phyloP scores from a whole-genome alignment of 2,113 vertebrate genomes.

The Scolopax mira region DNA sequence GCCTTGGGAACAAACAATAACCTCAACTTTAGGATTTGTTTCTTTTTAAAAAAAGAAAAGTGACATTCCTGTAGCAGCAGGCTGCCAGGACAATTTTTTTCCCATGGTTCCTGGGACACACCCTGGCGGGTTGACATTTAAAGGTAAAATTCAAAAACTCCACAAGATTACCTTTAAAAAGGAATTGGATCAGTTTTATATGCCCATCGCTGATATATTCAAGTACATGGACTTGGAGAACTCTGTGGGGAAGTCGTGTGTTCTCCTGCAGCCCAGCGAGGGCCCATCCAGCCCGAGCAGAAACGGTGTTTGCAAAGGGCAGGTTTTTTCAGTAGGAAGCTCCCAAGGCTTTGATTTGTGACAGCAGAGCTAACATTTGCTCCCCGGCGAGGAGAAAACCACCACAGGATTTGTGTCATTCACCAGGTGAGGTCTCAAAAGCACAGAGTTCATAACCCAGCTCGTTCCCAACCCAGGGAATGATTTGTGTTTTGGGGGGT shows the following conservation, averaged over 20 bases:
- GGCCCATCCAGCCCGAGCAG: accelerated
- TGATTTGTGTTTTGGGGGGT: neutral
- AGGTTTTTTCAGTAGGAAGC: neutral
- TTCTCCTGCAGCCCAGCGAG: neutral
- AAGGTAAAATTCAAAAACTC: neutral
- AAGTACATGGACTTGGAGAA: accelerated
- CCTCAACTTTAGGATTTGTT: neutral
- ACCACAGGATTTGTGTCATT: neutral
- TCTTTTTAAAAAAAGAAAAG: neutral
- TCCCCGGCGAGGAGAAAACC: neutral
- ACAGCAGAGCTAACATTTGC: accelerated
- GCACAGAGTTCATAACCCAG: accelerated
- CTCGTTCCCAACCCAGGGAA: accelerated
- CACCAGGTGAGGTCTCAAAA: neutral
- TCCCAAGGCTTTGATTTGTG: neutral
- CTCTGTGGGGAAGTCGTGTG: accelerated
- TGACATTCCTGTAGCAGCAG: neutral
- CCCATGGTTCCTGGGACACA: neutral
- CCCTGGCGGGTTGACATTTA: neutral
- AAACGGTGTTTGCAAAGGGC: neutral
- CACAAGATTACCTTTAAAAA: neutral
- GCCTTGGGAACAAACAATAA: neutral
- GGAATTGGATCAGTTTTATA: accelerated
- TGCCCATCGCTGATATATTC: accelerated
- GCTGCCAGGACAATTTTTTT: neutral